These are phyloP conservation scores for Sympetrum striolatum DNA, from an alignment of 2,888 invertebrate genomes.

Conservation along the genomic window DNA sequence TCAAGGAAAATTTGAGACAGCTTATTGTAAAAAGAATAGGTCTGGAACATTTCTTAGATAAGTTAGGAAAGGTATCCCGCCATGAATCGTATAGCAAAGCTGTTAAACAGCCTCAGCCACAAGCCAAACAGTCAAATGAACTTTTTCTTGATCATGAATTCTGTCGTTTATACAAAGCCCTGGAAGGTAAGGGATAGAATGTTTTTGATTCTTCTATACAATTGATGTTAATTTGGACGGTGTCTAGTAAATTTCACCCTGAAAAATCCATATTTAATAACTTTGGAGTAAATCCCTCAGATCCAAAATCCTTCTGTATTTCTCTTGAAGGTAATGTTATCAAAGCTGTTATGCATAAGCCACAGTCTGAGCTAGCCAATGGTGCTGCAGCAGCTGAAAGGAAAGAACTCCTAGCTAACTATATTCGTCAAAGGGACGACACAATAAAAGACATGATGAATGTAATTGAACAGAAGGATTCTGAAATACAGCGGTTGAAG, in stretches of 20 bases:
- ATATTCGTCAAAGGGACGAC: background rate
- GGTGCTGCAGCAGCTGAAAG: background rate
- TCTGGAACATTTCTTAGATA: conserved; percentile 84
- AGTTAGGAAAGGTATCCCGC: conserved; percentile 82
- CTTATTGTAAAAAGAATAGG: conserved; percentile 90
- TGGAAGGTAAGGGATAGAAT: conserved; percentile 67
- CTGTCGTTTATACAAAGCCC: conserved; percentile 85
- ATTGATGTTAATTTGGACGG: background rate
- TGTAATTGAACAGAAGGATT: background rate
- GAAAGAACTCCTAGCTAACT: background rate
- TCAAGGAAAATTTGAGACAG: conserved; percentile 75
- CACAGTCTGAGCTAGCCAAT: background rate
- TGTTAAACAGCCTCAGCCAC: conserved; percentile 90
- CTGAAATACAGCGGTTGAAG: background rate
- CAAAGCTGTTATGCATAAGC: background rate
- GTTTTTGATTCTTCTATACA: background rate
- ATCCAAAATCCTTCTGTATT: background rate
- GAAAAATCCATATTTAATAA: background rate
- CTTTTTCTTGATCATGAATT: conserved; percentile 94
- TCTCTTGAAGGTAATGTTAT: background rate
- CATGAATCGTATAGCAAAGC: conserved; percentile 92
- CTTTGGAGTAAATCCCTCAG: background rate
- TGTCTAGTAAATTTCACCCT: background rate
- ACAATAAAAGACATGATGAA: background rate
- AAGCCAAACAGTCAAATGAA: conserved; percentile 76